phyloP scores from a whole-genome alignment of 2,113 vertebrate species.

The Polyodon spathula region DNA sequence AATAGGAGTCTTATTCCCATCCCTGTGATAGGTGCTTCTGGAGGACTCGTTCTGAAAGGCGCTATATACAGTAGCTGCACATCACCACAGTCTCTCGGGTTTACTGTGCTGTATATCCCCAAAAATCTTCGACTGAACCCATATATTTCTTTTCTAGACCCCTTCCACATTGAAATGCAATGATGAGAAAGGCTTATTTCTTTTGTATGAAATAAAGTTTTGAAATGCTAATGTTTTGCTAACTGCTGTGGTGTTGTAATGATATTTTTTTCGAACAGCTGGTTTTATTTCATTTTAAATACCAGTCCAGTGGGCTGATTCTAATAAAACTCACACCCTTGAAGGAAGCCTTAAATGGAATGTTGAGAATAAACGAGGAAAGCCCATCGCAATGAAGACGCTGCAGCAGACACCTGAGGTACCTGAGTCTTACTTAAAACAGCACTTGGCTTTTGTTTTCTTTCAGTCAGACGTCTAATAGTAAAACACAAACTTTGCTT shows the following conservation, averaged over 20 bases:
- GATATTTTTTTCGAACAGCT: constrained; percentile 83
- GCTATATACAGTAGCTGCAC: too few relatives aligned
- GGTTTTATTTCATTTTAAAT: constrained; percentile 83
- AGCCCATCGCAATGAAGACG: constrained; percentile 80
- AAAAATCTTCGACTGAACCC: constrained; percentile 35
- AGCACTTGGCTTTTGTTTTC: constrained; percentile 35
- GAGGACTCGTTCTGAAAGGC: too few relatives aligned
- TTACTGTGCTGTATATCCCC: too few relatives aligned
- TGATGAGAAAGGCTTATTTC: constrained; percentile 40
- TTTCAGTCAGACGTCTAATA: constrained; percentile 42
- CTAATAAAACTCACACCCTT: constrained; percentile 83
- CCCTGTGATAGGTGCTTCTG: too few relatives aligned
- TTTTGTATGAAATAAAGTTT: constrained; percentile 73
- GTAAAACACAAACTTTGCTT: constrained; percentile 55
- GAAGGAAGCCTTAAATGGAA: constrained; percentile 88
- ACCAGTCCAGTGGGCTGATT: constrained; percentile 78
- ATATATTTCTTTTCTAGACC: constrained; percentile 51
- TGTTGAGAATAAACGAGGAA: constrained; percentile 84
- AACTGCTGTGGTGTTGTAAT: constrained; percentile 90
- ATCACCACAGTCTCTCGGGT: too few relatives aligned
- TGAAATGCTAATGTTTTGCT: constrained; percentile 95
- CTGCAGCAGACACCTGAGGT: constrained; percentile 64
- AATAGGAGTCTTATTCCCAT: too few relatives aligned
- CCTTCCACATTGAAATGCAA: constrained; percentile 50
- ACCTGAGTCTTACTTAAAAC: too few relatives aligned